These are phyloP conservation scores for Mya arenaria DNA, from an alignment of 1,140 invertebrate species.

Conservation along the genomic window DNA sequence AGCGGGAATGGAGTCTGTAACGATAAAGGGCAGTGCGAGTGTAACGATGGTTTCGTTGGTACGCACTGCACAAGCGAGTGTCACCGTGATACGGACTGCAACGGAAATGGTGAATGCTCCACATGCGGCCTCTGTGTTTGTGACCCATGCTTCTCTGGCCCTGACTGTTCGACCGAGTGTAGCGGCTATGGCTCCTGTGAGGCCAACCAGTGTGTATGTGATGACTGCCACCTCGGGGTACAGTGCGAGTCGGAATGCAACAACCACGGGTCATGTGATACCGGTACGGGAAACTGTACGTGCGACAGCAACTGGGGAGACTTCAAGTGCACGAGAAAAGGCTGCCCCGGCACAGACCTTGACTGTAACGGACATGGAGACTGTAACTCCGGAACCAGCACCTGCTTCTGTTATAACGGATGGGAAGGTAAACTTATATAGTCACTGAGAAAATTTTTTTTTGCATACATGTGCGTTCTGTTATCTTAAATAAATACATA, in stretches of 20 bases:
- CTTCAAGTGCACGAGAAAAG: constrained; percentile 64
- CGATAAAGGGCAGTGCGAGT: constrained; percentile 63
- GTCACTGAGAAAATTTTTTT: too few relatives aligned
- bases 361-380: constrained; percentile 71
- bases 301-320: constrained; percentile 69
- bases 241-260: constrained; percentile 73
- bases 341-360: constrained; percentile 60
- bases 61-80: constrained; percentile 68
- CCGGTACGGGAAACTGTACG: constrained; percentile 47
- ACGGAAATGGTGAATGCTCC: constrained; percentile 67
- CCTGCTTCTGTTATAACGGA: constrained; percentile 71
- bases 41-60: constrained; percentile 66
- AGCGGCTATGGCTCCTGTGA: constrained; percentile 66
- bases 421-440: constrained; percentile 71
- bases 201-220: constrained; percentile 67
- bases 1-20: constrained; percentile 66
- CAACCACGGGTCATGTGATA: constrained; percentile 63
- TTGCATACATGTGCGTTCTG: too few relatives aligned
- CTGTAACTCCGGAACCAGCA: constrained; percentile 66
- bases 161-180: constrained; percentile 67
- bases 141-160: constrained; percentile 71
- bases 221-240: constrained; percentile 67
- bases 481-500: too few relatives aligned
- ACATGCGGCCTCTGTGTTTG: constrained; percentile 68
- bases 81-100: constrained; percentile 62